Conservation (phyloP, 2,888 invertebrate genomes). For the Heteromyza rotundicornis region DNA sequence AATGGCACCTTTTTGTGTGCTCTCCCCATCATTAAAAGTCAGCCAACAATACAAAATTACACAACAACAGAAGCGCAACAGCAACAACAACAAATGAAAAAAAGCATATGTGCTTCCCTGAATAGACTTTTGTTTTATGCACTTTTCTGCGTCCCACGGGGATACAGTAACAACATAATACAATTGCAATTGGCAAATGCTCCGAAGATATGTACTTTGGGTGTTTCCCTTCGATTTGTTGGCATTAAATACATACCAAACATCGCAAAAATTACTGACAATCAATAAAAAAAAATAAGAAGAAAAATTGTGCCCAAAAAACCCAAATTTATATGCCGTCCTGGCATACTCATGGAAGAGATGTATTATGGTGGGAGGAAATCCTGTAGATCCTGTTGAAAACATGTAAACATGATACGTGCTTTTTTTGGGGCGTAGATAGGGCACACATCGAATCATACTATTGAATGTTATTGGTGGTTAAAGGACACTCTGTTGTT, state of each 20-base stretch:
- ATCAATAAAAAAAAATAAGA: no score
- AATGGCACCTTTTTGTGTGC: not conserved
- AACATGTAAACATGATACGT: no score
- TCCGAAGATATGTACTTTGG: no score
- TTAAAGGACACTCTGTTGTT: not conserved
- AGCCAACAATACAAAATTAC: not conserved
- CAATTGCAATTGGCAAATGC: conserved; percentile 14
- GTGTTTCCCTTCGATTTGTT: no score
- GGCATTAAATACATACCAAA: no score
- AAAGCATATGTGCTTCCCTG: not conserved
- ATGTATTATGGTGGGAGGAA: no score
- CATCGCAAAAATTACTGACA: no score
- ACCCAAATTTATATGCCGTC: no score
- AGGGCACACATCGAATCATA: not conserved
- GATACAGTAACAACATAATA: conserved; percentile 45
- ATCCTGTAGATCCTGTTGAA: no score
- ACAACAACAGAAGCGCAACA: not conserved
- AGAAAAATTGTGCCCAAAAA: no score
- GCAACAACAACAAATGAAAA: not conserved
- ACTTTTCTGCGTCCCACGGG: conserved; percentile 40
- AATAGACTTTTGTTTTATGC: not conserved
- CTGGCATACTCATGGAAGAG: no score
- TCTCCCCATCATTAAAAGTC: not conserved
- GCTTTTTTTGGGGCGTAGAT: not conserved
- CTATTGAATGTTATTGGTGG: not conserved